phyloP scores from a whole-genome alignment of 2,113 vertebrate genomes.

The Cyphomyrus discorhynchus region DNA sequence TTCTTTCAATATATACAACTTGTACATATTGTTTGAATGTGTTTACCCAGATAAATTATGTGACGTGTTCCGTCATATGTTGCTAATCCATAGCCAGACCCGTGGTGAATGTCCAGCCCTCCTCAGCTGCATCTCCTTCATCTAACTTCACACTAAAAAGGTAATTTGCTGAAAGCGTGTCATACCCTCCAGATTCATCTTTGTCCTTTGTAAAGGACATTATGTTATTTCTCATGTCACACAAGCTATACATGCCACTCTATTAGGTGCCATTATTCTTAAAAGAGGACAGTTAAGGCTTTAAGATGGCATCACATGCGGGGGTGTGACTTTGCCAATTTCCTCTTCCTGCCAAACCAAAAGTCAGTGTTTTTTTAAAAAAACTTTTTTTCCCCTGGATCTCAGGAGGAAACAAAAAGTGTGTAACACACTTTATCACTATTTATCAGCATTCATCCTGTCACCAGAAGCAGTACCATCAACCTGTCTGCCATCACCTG shows the following conservation, averaged over 20 bases:
- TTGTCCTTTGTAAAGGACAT: not conserved
- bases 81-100: slow-evolving; percentile 36
- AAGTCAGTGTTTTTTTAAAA: not conserved
- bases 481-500: not conserved
- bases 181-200: not conserved
- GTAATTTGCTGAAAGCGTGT: not conserved
- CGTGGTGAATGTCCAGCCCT: slow-evolving; percentile 24
- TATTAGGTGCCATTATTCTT: not conserved
- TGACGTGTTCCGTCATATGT: not conserved
- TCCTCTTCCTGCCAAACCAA: not conserved
- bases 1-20: not conserved
- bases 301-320: not conserved
- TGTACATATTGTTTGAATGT: not conserved
- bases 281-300: not conserved
- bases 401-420: too few species aligned
- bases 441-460: not conserved
- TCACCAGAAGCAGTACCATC: not conserved
- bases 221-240: not conserved
- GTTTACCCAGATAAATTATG: not conserved
- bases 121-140: slow-evolving; percentile 31
- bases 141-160: slow-evolving; percentile 29
- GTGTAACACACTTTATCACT: not conserved
- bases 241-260: not conserved
- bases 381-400: not conserved
- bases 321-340: not conserved